Conservation (phyloP, 2,113 vertebrate genomes). For the Varanus komodoensis region DNA sequence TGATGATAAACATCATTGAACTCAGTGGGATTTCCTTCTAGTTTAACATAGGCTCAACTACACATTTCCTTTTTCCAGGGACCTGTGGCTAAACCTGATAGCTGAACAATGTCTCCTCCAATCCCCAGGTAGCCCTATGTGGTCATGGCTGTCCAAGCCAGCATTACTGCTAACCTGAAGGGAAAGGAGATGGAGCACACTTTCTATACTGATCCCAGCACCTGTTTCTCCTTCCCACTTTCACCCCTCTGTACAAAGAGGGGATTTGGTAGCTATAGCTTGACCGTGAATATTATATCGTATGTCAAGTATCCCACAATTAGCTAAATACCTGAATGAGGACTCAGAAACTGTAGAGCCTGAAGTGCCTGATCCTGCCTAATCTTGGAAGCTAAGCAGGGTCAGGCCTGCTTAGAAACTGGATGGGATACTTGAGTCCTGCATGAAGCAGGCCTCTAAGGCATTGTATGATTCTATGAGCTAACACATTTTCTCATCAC, state of each 20-base stretch:
- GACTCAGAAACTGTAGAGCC: too few relatives aligned
- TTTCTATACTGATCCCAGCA: background rate
- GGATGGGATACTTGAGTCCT: too few relatives aligned
- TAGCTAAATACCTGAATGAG: too few relatives aligned
- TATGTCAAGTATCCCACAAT: too few relatives aligned
- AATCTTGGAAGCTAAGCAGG: too few relatives aligned
- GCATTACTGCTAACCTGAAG: background rate
- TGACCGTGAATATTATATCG: background rate
- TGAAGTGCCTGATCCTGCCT: too few relatives aligned
- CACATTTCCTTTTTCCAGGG: too few relatives aligned
- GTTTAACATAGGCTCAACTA: too few relatives aligned
- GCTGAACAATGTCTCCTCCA: background rate
- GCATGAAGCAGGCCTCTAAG: too few relatives aligned
- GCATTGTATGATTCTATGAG: too few relatives aligned
- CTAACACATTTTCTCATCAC: too few relatives aligned
- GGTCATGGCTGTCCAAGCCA: background rate
- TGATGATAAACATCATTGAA: background rate
- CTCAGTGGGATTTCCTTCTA: background rate
- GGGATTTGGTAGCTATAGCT: background rate
- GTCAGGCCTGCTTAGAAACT: too few relatives aligned
- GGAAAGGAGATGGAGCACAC: background rate
- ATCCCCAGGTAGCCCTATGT: background rate
- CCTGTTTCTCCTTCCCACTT: background rate
- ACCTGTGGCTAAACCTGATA: background rate
- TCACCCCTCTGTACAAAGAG: background rate